A percentile compares a stretch with the other conserved stretches of the same genome.
phyloP scores from a whole-genome alignment of 2,797 vertebrate genomes.

The Sebastes ruberrimus region DNA sequence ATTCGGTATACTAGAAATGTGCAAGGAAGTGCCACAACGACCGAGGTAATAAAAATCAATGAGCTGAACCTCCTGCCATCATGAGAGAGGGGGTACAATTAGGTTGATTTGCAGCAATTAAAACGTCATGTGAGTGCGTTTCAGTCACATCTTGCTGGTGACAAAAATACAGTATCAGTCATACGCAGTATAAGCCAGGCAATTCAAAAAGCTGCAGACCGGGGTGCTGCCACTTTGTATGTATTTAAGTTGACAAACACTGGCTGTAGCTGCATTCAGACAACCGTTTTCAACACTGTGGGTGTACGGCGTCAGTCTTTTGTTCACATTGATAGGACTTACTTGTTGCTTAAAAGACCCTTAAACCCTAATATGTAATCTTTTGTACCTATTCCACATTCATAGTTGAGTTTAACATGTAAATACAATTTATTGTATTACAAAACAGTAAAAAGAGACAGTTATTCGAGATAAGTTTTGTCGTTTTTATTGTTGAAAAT shows the following conservation, averaged over 20 bases:
- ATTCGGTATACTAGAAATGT: not conserved
- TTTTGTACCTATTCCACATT: not conserved
- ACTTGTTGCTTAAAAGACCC: not conserved
- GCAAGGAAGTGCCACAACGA: conserved; percentile 10
- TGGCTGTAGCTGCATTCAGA: not conserved
- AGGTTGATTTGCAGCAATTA: conserved; percentile 46
- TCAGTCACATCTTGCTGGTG: conserved; percentile 19
- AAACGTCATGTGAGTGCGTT: conserved; percentile 30
- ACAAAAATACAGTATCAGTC: conserved; percentile 35
- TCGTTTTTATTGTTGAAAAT: not conserved
- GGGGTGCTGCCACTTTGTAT: conserved; percentile 2
- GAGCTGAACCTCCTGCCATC: conserved; percentile 22
- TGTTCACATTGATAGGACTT: not conserved
- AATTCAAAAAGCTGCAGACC: conserved; percentile 5
- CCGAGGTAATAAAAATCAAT: conserved; percentile 9
- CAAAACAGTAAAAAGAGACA: not conserved
- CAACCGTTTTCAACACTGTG: not conserved
- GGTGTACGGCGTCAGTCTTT: not conserved
- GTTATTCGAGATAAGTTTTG: not conserved
- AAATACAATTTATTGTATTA: not conserved
- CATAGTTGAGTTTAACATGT: not conserved
- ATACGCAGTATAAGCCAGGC: not conserved
- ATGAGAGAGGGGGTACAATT: conserved; percentile 29
- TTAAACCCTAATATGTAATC: not conserved
- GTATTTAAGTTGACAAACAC: not conserved